Percentiles rank a stretch among this genome's conserved stretches.
These are phyloP conservation scores for Pediacus dermestoides DNA, from an alignment of 2,888 invertebrate species.

Conservation along the genomic window DNA sequence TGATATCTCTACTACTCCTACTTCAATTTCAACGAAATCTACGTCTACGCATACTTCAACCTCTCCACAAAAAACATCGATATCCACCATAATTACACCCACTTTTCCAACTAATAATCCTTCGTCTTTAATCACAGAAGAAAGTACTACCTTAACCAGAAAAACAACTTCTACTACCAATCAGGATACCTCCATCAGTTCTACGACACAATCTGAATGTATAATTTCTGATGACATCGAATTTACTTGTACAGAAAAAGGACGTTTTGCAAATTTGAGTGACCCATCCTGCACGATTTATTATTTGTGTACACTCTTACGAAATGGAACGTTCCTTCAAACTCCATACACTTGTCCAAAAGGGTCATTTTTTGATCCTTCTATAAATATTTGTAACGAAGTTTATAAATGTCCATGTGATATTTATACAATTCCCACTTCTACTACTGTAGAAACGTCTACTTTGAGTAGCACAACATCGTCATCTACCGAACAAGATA, in stretches of 20 bases:
- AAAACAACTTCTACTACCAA: background rate
- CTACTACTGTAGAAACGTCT: background rate
- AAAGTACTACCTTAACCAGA: background rate
- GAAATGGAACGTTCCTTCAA: constrained; percentile 19
- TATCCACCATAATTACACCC: constrained; percentile 1
- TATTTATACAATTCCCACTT: background rate
- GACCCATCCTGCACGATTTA: constrained; percentile 22
- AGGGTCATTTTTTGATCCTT: constrained; percentile 50
- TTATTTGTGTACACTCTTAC: constrained; percentile 23
- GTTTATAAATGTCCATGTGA: constrained; percentile 46
- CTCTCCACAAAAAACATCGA: background rate
- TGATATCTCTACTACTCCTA: background rate
- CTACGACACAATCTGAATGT: constrained; percentile 6
- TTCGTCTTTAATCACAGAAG: background rate
- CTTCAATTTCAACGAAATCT: background rate
- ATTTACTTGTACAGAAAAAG: constrained; percentile 13
- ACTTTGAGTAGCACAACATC: background rate
- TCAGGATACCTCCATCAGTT: background rate
- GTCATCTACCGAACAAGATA: background rate
- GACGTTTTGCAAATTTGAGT: constrained; percentile 14
- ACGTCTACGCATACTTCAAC: background rate
- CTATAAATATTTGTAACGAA: constrained; percentile 46
- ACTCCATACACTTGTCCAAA: constrained; percentile 50
- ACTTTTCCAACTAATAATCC: background rate
- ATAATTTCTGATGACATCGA: background rate